Base-by-base conservation (phyloP, 1,140 invertebrate genomes). In the Drosophila grimshawi region DNA sequence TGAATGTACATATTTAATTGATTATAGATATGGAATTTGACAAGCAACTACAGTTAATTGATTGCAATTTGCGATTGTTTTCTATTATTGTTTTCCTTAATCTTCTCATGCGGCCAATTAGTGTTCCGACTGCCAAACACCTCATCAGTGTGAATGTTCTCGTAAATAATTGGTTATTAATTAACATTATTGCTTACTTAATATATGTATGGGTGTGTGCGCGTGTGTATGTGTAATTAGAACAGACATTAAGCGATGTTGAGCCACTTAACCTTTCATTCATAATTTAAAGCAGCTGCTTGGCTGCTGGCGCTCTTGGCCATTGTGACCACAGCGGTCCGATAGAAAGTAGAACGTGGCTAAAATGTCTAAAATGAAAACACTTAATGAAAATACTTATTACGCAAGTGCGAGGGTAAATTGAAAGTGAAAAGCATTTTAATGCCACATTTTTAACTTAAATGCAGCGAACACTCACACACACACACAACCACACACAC, bases 371-470 rank as follows among this genome's bases (percentile, higher is more conserved):
- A 61, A 83, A 48, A 62, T 49, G 67, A 69, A 78, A 85, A 72
- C 73, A 85, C 86, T 85, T 89, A 89, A 89, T 89, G 85, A 89
- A 89, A 89, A 83, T 85, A 89, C 80, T 85, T 85, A 89, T 89
- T 76, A 76, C 80, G 64, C 67, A 64, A 72, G 49, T 74, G 63
- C 68, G 68, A 59, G 72, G 52, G 11, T 75, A 86, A 89, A 89
- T 89, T 89, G 85, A 89, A 89, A 89, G 85, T 71, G 74, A 89
- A 89, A 89, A 89, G 85, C 85, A 89, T 89, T 89, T 89, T 89
- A 89, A 89, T 89, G 78, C 85, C 67, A 63, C 80, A 81, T 83
- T 86, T 81, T 82, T 74, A 76, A 70, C 83, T 88, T 82, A 86
- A 81, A 82, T 79, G 75, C 64, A 66, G 46, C 35, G 35, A 48